A percentile compares a stretch with the other conserved stretches of the same genome.
phyloP scores from a whole-genome alignment of 2,113 vertebrate genomes.

The Rhinichthys klamathensis region DNA sequence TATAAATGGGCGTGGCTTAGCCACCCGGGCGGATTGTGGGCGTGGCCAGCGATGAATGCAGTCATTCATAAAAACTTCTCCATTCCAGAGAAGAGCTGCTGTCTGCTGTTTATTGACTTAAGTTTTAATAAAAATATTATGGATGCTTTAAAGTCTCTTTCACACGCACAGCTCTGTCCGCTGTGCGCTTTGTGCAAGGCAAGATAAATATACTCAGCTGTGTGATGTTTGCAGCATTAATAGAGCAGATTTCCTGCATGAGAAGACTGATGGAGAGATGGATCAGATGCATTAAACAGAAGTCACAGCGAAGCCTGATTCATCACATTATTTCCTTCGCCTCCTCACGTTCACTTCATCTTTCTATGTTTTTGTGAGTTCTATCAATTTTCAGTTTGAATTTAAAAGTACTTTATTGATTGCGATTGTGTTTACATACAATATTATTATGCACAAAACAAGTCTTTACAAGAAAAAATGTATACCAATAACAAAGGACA shows the following conservation, averaged over 20 bases:
- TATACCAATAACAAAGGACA: no score
- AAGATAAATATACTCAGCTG: slow-evolving; percentile 74
- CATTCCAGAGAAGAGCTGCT: slow-evolving; percentile 73
- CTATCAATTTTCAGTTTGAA: no score
- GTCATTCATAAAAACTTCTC: slow-evolving; percentile 82
- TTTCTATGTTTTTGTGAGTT: no score
- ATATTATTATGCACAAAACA: no score
- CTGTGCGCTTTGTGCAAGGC: slow-evolving; percentile 69
- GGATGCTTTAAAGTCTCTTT: slow-evolving; percentile 73
- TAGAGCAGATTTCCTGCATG: slow-evolving; percentile 31
- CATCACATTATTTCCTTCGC: no score
- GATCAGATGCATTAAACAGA: not conserved
- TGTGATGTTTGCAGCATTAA: slow-evolving; percentile 63
- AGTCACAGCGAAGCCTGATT: not conserved
- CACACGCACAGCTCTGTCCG: slow-evolving; percentile 66
- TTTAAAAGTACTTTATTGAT: no score
- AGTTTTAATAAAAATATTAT: slow-evolving; percentile 69
- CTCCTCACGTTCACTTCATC: no score
- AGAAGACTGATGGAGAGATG: slow-evolving; percentile 10
- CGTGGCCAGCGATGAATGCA: slow-evolving; percentile 75
- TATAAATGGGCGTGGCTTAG: slow-evolving; percentile 23
- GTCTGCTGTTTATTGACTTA: slow-evolving; percentile 73
- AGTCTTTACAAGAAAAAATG: no score
- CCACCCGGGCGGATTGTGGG: slow-evolving; percentile 38
- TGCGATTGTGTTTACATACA: no score